Conservation (phyloP, 92 coral and sea anemone genomes). For the Siderastrea radians region DNA sequence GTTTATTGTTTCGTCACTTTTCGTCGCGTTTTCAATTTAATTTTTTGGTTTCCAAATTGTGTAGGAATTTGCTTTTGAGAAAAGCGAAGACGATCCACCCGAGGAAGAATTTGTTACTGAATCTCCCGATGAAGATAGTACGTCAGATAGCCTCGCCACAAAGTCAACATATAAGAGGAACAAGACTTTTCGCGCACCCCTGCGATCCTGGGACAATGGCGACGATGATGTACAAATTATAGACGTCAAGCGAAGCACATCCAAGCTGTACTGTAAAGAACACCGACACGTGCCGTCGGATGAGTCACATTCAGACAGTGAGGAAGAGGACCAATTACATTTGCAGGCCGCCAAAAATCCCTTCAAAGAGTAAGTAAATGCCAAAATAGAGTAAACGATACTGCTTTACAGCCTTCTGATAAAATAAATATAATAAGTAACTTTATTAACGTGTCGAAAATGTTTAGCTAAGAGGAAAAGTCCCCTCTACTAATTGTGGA, state of each 20-base stretch:
- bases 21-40: no score
- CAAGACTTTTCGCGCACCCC: no score
- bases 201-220: not conserved
- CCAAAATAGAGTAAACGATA: not conserved
- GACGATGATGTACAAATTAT: constrained; percentile 1
- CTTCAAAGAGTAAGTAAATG: constrained; percentile 17
- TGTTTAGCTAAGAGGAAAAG: no score
- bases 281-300: not conserved
- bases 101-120: not conserved
- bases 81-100: constrained; percentile 18
- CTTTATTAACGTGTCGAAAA: not conserved
- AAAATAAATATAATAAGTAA: not conserved
- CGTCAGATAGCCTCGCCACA: constrained; percentile 1
- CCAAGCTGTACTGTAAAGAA: constrained; percentile 1
- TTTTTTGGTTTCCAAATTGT: no score
- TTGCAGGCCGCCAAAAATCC: constrained; percentile 7
- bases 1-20: no score
- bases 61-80: not conserved
- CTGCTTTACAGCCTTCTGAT: not conserved
- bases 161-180: no score
- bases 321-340: constrained; percentile 19
- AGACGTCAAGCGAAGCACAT: not conserved
- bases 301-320: constrained; percentile 35
- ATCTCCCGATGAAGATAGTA: constrained; percentile 14
- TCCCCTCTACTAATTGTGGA: no score